Conservation (phyloP, 2,113 vertebrate genomes). For the Capreolus pygargus region DNA sequence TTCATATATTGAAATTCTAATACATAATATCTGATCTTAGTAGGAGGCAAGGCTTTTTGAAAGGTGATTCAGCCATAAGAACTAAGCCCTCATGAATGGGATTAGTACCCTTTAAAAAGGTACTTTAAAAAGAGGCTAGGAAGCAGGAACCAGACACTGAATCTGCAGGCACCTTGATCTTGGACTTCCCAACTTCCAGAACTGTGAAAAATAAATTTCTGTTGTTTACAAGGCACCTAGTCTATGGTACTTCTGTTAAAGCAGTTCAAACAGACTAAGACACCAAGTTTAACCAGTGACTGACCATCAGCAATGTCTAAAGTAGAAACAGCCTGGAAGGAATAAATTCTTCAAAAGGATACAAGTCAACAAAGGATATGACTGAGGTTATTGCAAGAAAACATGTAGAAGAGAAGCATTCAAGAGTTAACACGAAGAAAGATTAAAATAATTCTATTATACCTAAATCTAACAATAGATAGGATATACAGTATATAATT, state of each 20-base stretch:
- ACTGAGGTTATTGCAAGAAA: not conserved
- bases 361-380: not conserved
- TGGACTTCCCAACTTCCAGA: not conserved
- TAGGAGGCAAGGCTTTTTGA: not conserved
- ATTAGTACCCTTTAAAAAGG: not conserved
- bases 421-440: not conserved
- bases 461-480: conserved; percentile 15
- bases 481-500: not conserved
- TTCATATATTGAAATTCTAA: not conserved
- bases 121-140: not conserved
- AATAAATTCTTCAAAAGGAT: not conserved
- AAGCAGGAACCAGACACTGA: not conserved
- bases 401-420: not conserved
- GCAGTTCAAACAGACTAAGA: not conserved
- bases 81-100: not conserved
- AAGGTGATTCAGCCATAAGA: not conserved
- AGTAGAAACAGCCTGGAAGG: not conserved
- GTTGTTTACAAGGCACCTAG: not conserved
- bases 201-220: not conserved
- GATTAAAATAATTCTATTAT: not conserved
- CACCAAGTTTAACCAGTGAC: not conserved
- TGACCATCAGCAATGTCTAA: not conserved
- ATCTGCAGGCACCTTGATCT: not conserved
- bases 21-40: not conserved
- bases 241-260: not conserved